A percentile compares a stretch with the other conserved stretches of the same genome.
Evolutionary conservation across 1,140 invertebrate species (phyloP).

Genomic region (Mactra quadrangularis): DNA sequence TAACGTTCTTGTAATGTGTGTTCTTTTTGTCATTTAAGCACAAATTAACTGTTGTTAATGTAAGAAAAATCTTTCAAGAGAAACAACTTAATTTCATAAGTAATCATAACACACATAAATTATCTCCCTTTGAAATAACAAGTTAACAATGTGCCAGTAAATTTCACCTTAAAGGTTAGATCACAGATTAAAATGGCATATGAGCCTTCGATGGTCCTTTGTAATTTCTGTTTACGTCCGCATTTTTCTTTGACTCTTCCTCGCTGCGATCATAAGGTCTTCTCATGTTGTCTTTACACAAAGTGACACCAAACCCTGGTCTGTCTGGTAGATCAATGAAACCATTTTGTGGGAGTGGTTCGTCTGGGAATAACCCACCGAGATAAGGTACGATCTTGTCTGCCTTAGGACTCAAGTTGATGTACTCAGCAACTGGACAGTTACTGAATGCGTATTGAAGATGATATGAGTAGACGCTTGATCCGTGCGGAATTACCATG

Average conservation of each 20-base stretch:
- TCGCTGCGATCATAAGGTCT: slow-evolving; percentile 74
- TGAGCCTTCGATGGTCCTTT: slow-evolving; percentile 64
- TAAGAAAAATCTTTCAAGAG: too few relatives aligned
- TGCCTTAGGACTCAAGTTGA: slow-evolving; percentile 77
- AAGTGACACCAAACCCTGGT: slow-evolving; percentile 80
- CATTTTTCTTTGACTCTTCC: slow-evolving; percentile 73
- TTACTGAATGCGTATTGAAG: slow-evolving; percentile 80
- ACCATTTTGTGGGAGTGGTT: slow-evolving; percentile 77
- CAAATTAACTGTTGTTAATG: too few relatives aligned
- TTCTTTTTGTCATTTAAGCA: too few relatives aligned
- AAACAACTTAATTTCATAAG: too few relatives aligned
- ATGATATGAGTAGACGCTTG: slow-evolving; percentile 81
- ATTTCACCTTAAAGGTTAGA: background rate
- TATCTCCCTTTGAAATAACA: too few relatives aligned
- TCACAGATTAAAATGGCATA: slow-evolving; percentile 75
- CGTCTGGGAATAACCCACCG: slow-evolving; percentile 79
- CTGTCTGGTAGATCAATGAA: slow-evolving; percentile 79
- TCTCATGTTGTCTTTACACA: slow-evolving; percentile 71
- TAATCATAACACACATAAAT: too few relatives aligned
- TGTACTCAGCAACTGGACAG: slow-evolving; percentile 80
- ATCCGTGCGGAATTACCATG: slow-evolving; percentile 79
- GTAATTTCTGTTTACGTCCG: slow-evolving; percentile 70
- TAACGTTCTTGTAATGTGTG: too few relatives aligned
- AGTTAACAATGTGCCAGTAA: background rate
- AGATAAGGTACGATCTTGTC: slow-evolving; percentile 79